phyloP scores from a whole-genome alignment of 2,888 invertebrate species.

The Diaprepes abbreviatus region DNA sequence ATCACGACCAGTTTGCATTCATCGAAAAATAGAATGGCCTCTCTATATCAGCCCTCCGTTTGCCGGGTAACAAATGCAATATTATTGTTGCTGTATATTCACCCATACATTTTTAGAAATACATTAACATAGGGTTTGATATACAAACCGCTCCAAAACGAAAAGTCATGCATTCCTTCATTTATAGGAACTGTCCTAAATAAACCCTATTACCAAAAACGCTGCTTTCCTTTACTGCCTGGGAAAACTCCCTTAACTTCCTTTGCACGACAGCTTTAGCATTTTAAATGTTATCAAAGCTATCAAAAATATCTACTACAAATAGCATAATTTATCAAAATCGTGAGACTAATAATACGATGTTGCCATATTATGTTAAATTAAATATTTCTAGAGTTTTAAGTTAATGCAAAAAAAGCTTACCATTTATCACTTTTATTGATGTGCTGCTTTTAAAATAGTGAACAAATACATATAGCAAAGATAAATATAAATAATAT shows the following conservation, averaged over 20 bases:
- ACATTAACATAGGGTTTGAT: not conserved
- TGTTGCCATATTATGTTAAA: not conserved
- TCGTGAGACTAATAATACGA: not conserved
- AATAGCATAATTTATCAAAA: conserved; percentile 11
- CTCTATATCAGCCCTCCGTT: too few species aligned
- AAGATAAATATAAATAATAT: too few species aligned
- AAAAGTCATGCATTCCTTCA: conserved; percentile 5
- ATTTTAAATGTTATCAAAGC: conserved; percentile 9
- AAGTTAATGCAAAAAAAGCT: too few species aligned
- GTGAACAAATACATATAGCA: too few species aligned
- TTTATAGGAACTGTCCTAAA: conserved; percentile 10
- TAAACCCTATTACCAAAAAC: conserved; percentile 7
- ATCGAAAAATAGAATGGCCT: too few species aligned
- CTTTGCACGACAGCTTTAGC: conserved; percentile 11
- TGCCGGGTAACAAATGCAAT: too few species aligned
- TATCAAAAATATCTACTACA: conserved; percentile 7
- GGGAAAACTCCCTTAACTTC: conserved; percentile 5
- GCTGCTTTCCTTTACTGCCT: conserved; percentile 2
- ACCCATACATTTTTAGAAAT: not conserved
- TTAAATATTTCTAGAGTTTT: too few species aligned
- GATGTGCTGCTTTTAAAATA: too few species aligned
- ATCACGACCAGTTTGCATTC: too few species aligned
- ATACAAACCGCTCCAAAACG: not conserved
- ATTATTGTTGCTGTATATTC: too few species aligned
- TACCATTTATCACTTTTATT: too few species aligned